Evolutionary conservation across 2,113 vertebrate species (phyloP), one percentile per base, ranked within the genome.

Genomic region (Platichthys flesus): DNA sequence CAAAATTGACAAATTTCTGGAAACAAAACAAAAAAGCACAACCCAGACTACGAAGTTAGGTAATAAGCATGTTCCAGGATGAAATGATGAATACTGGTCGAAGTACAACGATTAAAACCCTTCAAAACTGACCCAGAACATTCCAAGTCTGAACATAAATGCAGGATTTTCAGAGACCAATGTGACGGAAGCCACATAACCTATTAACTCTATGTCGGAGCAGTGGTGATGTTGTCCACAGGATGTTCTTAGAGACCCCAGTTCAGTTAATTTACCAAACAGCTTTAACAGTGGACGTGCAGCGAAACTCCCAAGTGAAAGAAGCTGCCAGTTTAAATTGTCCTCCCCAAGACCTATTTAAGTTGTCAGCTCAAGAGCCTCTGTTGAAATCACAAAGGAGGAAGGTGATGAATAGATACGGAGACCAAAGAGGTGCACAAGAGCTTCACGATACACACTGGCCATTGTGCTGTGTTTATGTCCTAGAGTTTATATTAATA

Each of bases 201-300:
- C 47, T 31, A 56, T 80, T 69, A 75, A 54, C 47, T 75, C 63
- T 67, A 12, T 78, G 66, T 13, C 14, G 2, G 5, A 64, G 66
- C 24, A 24, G 47, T 60, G 14, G 9, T 15, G n/a, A n/a, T 67
- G 55, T 60, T 72, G 52, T 81, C 60, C 67, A 28, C 35, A 5
- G 28, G 64, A 45, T 65, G 67, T 57, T 83, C 76, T 71, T 51
- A 54, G 21, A 69, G 66, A 71, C 71, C 64, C 78, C 60, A 76
- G 37, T 82, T 84, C 60, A 76, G 37, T 82, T 84, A 75, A 89
- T 90, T 92, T 90, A 83, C 88, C 85, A 81, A 74, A 85, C 76
- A 86, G 74, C 54, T 72, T 71, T 59, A 67, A 74, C 69, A 68
- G 69, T 55, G 73, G 71, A 71, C 40, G 7, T 26, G 62, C 35